A percentile compares a stretch with the other conserved stretches of the same genome.
Evolutionary conservation across 2,888 invertebrate species (phyloP).

Genomic region (Lochmaea crataegi): DNA sequence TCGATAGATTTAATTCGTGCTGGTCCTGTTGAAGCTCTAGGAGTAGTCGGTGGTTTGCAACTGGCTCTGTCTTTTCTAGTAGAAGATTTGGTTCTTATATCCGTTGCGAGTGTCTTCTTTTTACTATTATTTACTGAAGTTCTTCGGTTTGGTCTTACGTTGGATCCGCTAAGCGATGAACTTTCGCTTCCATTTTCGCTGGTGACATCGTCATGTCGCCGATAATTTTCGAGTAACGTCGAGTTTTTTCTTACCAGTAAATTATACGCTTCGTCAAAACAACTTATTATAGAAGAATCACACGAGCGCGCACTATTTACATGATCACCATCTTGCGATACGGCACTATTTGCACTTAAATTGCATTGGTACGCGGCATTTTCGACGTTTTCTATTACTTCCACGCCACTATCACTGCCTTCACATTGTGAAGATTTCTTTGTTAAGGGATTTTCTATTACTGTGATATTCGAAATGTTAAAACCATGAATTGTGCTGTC

Average conservation of each 20-base stretch:
- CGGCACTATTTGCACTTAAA: conserved; percentile 72
- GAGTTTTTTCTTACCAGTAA: conserved; percentile 64
- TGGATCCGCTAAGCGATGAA: conserved; percentile 73
- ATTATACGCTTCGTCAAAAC: conserved; percentile 73
- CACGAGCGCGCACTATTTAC: conserved; percentile 76
- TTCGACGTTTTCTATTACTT: conserved; percentile 70
- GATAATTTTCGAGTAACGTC: conserved; percentile 61
- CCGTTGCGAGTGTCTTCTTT: conserved; percentile 47
- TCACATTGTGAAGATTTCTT: conserved; percentile 65
- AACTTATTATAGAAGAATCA: conserved; percentile 82
- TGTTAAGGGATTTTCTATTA: conserved; percentile 53
- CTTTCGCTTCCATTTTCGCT: conserved; percentile 84
- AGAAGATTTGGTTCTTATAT: conserved; percentile 59
- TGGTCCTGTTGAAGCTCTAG: conserved; percentile 51
- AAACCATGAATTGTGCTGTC: conserved; percentile 60
- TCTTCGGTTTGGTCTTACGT: conserved; percentile 63
- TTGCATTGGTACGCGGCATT: conserved; percentile 65
- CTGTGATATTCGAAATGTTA: conserved; percentile 58
- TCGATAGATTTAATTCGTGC: conserved; percentile 67
- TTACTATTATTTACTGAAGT: conserved; percentile 46
- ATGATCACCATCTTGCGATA: conserved; percentile 70
- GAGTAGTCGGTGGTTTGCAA: conserved; percentile 58
- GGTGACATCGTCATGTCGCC: conserved; percentile 67
- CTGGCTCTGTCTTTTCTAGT: conserved; percentile 52
- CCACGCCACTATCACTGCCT: conserved; percentile 86